Evolutionary conservation across 2,113 vertebrate species (phyloP).

Genomic region (Limanda limanda): DNA sequence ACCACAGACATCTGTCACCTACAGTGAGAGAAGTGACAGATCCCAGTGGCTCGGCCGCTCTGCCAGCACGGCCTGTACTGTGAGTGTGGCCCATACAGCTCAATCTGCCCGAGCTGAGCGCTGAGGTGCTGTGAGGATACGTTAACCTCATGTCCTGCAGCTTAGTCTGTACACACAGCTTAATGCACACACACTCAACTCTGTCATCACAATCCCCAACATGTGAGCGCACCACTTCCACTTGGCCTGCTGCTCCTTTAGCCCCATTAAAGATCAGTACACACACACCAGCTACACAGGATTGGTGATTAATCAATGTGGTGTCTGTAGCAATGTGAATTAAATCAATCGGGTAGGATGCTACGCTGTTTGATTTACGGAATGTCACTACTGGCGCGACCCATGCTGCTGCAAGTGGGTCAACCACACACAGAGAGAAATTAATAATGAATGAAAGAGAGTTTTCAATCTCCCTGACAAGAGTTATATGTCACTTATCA

Average conservation of each 20-base stretch:
- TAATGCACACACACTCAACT: conserved; percentile 44
- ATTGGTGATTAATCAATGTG: conserved; percentile 35
- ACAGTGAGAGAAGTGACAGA: neutral
- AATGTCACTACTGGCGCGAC: neutral
- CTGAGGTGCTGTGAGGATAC: conserved; percentile 42
- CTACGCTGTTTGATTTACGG: conserved; percentile 4
- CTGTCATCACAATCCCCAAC: conserved; percentile 53
- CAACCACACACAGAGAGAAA: conserved; percentile 9
- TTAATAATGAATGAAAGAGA: conserved; percentile 19
- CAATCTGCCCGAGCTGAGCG: conserved; percentile 25
- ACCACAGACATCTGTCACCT: neutral
- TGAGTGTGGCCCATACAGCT: conserved; percentile 1
- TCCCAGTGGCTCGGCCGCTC: conserved; percentile 10
- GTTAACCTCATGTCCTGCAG: conserved; percentile 31
- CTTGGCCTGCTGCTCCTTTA: conserved; percentile 34
- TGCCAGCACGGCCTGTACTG: neutral
- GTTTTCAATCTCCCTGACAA: conserved; percentile 4
- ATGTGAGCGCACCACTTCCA: conserved; percentile 54
- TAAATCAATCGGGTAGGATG: conserved; percentile 15
- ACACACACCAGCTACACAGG: neutral
- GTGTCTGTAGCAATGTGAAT: conserved; percentile 26
- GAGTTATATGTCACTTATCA: neutral
- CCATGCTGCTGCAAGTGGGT: conserved; percentile 37
- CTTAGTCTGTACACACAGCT: conserved; percentile 57
- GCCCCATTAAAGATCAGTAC: conserved; percentile 28